phyloP scores from a whole-genome alignment of 2,113 vertebrate genomes.

The Ascaphus truei region DNA sequence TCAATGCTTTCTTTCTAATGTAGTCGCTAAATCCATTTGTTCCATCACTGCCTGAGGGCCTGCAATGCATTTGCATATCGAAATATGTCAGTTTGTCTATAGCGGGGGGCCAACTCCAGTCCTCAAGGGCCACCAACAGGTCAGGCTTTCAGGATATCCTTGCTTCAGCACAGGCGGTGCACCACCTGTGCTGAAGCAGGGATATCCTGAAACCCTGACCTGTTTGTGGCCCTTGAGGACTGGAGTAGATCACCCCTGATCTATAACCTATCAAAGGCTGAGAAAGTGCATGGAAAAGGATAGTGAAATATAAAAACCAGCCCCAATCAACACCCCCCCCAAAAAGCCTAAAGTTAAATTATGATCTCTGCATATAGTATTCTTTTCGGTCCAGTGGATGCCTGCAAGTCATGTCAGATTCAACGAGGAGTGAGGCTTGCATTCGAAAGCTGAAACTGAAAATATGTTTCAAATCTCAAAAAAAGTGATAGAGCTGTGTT shows the following conservation, averaged over 20 bases:
- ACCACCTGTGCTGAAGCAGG: too few species aligned
- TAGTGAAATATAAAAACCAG: too few species aligned
- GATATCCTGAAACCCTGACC: too few species aligned
- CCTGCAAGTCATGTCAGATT: background rate
- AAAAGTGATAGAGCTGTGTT: background rate
- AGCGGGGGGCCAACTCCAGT: too few species aligned
- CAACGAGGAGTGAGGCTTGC: background rate
- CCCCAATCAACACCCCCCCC: background rate
- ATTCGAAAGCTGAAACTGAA: background rate
- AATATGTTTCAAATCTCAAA: background rate
- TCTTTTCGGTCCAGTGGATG: background rate
- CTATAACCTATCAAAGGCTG: background rate
- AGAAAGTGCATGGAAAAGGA: background rate
- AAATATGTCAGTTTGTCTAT: background rate
- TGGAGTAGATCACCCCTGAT: too few species aligned
- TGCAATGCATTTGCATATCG: background rate
- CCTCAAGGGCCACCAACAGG: too few species aligned
- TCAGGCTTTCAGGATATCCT: too few species aligned
- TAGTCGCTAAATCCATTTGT: too few species aligned
- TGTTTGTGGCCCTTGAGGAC: too few species aligned
- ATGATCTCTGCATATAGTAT: background rate
- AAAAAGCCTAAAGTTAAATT: background rate
- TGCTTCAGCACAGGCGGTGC: too few species aligned
- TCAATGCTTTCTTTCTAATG: too few species aligned
- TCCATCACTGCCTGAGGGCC: too few species aligned